Base-by-base conservation (phyloP, 2,113 vertebrate species). In the Anarrhichthys ocellatus region DNA sequence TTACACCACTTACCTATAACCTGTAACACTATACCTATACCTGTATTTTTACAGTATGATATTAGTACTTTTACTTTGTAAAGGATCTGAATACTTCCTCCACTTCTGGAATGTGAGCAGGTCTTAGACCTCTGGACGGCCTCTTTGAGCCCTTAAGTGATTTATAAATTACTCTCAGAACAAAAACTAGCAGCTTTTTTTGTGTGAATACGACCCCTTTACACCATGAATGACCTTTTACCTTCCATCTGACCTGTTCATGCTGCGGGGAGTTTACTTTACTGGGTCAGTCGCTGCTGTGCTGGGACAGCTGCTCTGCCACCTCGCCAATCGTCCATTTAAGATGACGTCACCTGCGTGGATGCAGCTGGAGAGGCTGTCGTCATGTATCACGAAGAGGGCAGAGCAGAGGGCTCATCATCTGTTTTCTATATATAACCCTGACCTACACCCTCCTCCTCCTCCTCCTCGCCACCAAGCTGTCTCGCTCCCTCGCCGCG, bases 381-480 rank as follows among this genome's bases (percentile, higher is more conserved):
- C 67, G 8, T 62, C 71, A 80, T 89, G 75, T 36, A 76, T 87
- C 87, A 81, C 29, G 20, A 64, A 27, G 54, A 32, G 48, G 62
- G 48, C 34, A 22, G 65, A 61, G 56, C 58, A 44, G 68, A 70
- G 64, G 65, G 24, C 73, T 54, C 40, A 62, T 61, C 71, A 52
- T 82, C 42, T 52, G 27, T 68, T 81, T 77, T 65, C 82, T 79
- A 80, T 73, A 73, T 65, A 85, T 82, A 77, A 77, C 81, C 80
- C 76, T 85, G 82, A 87, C 82, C 82, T 76, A 24, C 84, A 68
- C 32, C 42, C 48, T 22, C 20, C 18, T 52, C 15, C 44, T 18
- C 36, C 54, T 40, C 56, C 20, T 59, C 38, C 56, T 27, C 40
- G 0, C 48, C 64, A 29, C 4, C 5, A 0, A 72, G 29, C 13